phyloP scores from a whole-genome alignment of 2,797 vertebrate genomes.

The Eulemur mongoz region DNA sequence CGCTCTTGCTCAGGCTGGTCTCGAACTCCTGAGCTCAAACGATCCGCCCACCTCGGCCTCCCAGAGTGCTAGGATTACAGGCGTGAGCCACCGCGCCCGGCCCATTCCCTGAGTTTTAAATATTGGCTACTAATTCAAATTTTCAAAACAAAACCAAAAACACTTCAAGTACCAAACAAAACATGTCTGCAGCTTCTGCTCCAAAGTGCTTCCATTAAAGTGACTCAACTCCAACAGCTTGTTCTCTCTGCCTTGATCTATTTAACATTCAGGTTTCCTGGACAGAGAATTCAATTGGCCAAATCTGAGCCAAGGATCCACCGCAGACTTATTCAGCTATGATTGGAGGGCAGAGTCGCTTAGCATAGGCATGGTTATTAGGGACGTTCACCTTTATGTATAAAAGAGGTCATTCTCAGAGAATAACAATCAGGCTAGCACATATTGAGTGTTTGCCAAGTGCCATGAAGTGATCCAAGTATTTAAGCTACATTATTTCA shows the following conservation, averaged over 20 bases:
- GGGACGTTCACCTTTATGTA: neutral
- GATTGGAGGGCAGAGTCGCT: neutral
- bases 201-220: neutral
- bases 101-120: constrained; percentile 44
- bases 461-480: neutral
- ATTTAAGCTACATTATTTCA: neutral
- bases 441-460: neutral
- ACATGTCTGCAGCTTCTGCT: neutral
- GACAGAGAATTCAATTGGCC: constrained; percentile 7
- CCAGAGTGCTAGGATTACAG: too few species aligned
- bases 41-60: too few species aligned
- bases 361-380: neutral
- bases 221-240: neutral
- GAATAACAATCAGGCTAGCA: neutral
- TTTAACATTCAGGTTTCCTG: constrained; percentile 37
- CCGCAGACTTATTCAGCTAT: neutral
- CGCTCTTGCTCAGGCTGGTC: too few species aligned
- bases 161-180: neutral
- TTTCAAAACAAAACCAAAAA: neutral
- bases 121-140: neutral
- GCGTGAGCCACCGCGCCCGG: too few species aligned
- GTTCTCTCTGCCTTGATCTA: neutral
- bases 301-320: neutral
- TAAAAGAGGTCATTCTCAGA: neutral
- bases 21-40: too few species aligned